Evolutionary conservation across 2,888 invertebrate genomes (phyloP).

Genomic region (Lochmaea crataegi): DNA sequence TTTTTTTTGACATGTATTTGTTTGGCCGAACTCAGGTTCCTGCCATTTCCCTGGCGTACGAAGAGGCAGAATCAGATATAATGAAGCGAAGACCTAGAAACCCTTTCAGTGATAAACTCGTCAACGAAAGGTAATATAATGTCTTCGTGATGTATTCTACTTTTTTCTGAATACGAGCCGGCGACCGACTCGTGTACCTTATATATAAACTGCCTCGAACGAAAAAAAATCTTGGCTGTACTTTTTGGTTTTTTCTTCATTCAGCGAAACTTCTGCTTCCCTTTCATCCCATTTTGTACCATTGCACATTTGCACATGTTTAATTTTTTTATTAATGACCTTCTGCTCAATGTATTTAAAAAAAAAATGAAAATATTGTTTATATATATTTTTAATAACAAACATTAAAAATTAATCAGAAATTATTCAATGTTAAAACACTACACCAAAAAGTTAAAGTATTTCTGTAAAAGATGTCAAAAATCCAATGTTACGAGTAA

Average conservation of each 20-base stretch:
- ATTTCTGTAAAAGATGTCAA: no score
- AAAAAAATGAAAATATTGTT: neutral
- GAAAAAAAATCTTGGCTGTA: constrained; percentile 42
- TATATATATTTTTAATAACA: no score
- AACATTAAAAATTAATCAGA: no score
- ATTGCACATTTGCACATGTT: constrained; percentile 34
- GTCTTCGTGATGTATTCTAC: constrained; percentile 36
- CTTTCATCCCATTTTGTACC: constrained; percentile 40
- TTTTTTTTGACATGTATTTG: constrained; percentile 64
- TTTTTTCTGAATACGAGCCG: constrained; percentile 36
- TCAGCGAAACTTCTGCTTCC: constrained; percentile 55
- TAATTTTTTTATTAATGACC: constrained; percentile 17
- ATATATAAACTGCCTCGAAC: constrained; percentile 40
- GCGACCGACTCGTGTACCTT: constrained; percentile 31
- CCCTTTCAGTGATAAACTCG: constrained; percentile 97
- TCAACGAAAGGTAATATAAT: constrained; percentile 91
- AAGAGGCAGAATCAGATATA: constrained; percentile 98
- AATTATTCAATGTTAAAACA: no score
- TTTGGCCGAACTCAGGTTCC: constrained; percentile 80
- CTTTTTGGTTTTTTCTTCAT: constrained; percentile 39
- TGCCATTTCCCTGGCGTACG: constrained; percentile 98
- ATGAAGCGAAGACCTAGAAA: constrained; percentile 99
- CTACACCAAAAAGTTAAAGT: no score
- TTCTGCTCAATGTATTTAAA: constrained; percentile 10
- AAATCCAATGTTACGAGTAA: no score